Base-by-base conservation (phyloP, 1,140 invertebrate species). In the Micrasema minimum region DNA sequence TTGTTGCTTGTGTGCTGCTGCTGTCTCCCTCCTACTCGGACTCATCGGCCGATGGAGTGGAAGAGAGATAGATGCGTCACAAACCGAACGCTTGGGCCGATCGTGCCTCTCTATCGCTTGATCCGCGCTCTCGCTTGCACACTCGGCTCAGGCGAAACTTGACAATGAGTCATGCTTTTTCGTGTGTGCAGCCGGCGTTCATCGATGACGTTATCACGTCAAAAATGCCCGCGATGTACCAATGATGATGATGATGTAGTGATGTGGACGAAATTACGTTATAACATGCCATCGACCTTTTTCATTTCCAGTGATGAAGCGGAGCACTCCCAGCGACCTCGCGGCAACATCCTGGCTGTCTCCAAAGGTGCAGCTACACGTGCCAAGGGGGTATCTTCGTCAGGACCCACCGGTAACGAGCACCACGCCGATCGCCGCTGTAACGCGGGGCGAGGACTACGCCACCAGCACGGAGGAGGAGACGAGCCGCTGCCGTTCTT, bases 401-500 rank as follows among this genome's bases (percentile, higher is more conserved):
- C 12, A 46, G 55, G 50, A 14, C 41, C n/a, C 11, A 5, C 0
- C 35, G 22, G 41, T n/a, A 12, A 22, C 1, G 26, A 57, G 14
- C 4, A 22, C 23, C 12, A 61, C 55, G 3, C 45, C 26, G 38
- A 57, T 51, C 14, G 43, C 35, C 3, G 20, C 55, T 2, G 31
- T 41, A 11, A 65, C 66, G 18, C 55, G 59, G 22, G 46, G n/a
- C 22, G 46, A 35, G 12, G 61, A 46, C 10, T 57, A 80, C 38
- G 73, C 67, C 23, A 83, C 84, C 11, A 78, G 76, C 18, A 62
- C 57, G 18, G 57, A 62, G 18, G 53, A 57, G 53, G 2, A n/a
- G n/a, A n/a, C n/a, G n/a, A n/a, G n/a, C n/a, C 85, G 65, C 80
- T 84, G 53, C 87, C 87, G 0, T 87, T 83, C 74, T 88, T 88